A percentile compares a stretch with the other conserved stretches of the same genome.
phyloP scores from a whole-genome alignment of 2,113 vertebrate species.

The Phyllostomus discolor region DNA sequence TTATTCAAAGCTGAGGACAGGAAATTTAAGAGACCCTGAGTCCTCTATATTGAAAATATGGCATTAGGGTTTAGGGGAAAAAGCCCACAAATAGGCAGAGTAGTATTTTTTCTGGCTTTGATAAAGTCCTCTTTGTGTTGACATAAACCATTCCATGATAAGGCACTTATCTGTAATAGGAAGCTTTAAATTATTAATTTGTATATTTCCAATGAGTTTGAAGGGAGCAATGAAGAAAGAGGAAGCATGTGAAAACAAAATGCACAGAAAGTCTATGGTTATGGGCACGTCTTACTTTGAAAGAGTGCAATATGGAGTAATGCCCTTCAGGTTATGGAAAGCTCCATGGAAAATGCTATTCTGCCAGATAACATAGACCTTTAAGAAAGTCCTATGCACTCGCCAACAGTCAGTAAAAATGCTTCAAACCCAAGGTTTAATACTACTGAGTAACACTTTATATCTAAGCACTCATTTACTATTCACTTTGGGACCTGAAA shows the following conservation, averaged over 20 bases:
- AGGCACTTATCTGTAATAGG: background rate
- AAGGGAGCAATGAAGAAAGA: background rate
- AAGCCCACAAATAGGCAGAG: background rate
- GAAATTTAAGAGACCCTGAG: background rate
- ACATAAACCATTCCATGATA: background rate
- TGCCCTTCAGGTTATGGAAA: background rate
- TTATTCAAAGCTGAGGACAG: background rate
- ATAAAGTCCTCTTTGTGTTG: background rate
- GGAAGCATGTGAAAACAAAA: background rate
- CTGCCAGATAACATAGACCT: background rate
- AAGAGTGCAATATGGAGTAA: background rate
- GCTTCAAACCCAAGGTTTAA: background rate
- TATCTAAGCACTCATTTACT: background rate
- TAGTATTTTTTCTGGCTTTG: background rate
- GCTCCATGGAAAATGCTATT: background rate
- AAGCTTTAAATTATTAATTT: background rate
- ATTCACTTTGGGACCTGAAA: background rate
- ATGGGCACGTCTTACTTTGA: background rate
- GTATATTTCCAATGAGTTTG: background rate
- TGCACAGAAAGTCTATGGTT: background rate
- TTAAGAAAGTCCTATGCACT: background rate
- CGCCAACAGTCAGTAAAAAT: background rate
- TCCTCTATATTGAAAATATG: constrained; percentile 23
- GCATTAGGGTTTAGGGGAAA: background rate
- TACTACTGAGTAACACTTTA: background rate